Evolutionary conservation across 2,113 vertebrate species (phyloP).

Genomic region (Paratilapia polleni): DNA sequence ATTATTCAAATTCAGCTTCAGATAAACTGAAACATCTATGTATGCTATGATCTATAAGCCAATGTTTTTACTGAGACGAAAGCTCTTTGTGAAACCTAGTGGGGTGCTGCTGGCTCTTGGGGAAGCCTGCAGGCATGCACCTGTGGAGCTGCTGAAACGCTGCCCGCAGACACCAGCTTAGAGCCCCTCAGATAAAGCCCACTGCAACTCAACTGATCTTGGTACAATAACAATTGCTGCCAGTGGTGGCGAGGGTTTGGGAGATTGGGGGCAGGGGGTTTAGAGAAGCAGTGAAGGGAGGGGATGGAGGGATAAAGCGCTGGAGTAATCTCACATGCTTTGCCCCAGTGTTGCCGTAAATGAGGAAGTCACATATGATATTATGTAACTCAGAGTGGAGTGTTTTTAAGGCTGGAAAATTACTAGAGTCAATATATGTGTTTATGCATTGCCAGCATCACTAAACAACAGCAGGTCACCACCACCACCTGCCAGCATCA

Average conservation of each 20-base stretch:
- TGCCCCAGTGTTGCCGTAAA: slow-evolving; percentile 57
- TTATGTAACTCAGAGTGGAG: slow-evolving; percentile 61
- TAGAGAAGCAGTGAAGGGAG: slow-evolving; percentile 21
- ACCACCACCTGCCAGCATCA: not conserved
- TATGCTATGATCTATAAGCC: not conserved
- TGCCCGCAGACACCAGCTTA: not conserved
- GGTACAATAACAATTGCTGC: slow-evolving; percentile 36
- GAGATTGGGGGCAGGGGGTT: slow-evolving; percentile 40
- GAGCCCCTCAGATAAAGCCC: not conserved
- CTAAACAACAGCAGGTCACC: not conserved
- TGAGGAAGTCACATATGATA: slow-evolving; percentile 61
- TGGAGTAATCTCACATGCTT: slow-evolving; percentile 68
- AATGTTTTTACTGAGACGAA: slow-evolving; percentile 5
- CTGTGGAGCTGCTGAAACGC: slow-evolving; percentile 41
- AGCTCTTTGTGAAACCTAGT: not conserved
- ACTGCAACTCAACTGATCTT: slow-evolving; percentile 14
- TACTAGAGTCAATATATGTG: slow-evolving; percentile 50
- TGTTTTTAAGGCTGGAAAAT: slow-evolving; percentile 70
- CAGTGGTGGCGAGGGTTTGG: slow-evolving; percentile 10
- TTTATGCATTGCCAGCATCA: slow-evolving; percentile 38
- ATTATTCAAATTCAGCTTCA: slow-evolving; percentile 13
- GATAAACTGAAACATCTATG: not conserved
- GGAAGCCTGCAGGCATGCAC: slow-evolving; percentile 35
- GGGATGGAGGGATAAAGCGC: slow-evolving; percentile 44
- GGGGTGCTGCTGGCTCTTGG: not conserved